Base-by-base conservation (phyloP, 2,797 vertebrate genomes). In the Rhincodon typus region DNA sequence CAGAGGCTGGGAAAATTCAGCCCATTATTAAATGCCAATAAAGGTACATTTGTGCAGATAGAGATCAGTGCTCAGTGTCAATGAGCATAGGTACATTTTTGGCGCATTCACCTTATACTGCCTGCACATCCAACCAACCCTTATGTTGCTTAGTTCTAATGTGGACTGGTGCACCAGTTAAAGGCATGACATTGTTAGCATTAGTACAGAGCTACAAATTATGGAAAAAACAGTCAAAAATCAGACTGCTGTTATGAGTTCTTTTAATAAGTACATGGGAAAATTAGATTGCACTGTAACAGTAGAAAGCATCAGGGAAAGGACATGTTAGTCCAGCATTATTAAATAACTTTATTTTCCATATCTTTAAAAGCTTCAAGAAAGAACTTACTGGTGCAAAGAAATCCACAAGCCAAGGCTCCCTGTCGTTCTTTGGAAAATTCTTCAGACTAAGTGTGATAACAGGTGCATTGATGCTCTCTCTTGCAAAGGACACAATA, bases 391-490 rank as follows among this genome's bases (percentile, higher is more conserved):
- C 99, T 96, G 99, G 99, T 95, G 99, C 98, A 96, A 99, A 99
- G 97, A 99, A 99, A 97, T 99, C 99, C 79, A 99, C 99, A 96
- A 99, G 98, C 99, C 99, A 99, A 0, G 99, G 98, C 95, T 99
- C 99, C 96, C 98, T 98, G n/a, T 98, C 97, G 96, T 98, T 98
- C 23, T 98, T 98, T 84, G 99, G 99, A 97, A 99, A 99, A 98
- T 99, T 99, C 95, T 99, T 98, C 3, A 99, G 99, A 96, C 98
- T 97, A 96, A 99, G 98, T 0, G 99, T 99, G 90, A 98, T 98
- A 96, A 99, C 99, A 1, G 99, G 98, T 96, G 99, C 99, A 3
- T 97, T 98, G 79, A 99, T 98, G 4, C 99, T 99, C 97, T 99
- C 99, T 97, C 98, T 99, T 17, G 99, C 98, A 97, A 99, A 99